Percentiles rank a stretch among this genome's conserved stretches.
Evolutionary conservation across 1,140 invertebrate species (phyloP).

Genomic region (Heterodera carotae): DNA sequence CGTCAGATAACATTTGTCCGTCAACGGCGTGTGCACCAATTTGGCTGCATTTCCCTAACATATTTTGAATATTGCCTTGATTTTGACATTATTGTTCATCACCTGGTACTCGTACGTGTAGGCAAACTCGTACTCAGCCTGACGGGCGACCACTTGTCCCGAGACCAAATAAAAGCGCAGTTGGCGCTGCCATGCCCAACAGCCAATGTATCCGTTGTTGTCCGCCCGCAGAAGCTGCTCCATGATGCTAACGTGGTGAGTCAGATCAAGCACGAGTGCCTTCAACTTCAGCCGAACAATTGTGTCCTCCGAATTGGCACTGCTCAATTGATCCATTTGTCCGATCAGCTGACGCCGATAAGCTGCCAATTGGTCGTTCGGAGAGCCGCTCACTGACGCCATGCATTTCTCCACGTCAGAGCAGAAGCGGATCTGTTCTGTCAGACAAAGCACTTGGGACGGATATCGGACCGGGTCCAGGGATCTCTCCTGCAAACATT

Average conservation of each 20-base stretch:
- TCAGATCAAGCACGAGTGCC: slow-evolving; percentile 86
- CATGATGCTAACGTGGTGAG: slow-evolving; percentile 84
- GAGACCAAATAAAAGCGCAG: slow-evolving; percentile 73
- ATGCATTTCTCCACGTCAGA: slow-evolving; percentile 81
- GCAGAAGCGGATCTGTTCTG: slow-evolving; percentile 78
- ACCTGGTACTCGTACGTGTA: slow-evolving; percentile 95
- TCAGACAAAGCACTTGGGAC: slow-evolving; percentile 74
- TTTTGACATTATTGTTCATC: slow-evolving; percentile 68
- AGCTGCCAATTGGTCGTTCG: slow-evolving; percentile 68
- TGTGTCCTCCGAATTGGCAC: slow-evolving; percentile 67
- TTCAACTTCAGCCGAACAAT: slow-evolving; percentile 66
- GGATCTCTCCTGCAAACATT: slow-evolving; percentile 73
- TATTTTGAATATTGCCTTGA: neutral
- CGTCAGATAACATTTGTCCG: slow-evolving; percentile 95
- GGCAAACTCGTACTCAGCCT: slow-evolving; percentile 86
- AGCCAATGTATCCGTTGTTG: slow-evolving; percentile 68
- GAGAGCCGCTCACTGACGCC: slow-evolving; percentile 67
- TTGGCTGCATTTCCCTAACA: slow-evolving; percentile 72
- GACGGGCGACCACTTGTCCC: slow-evolving; percentile 67
- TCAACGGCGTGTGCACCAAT: slow-evolving; percentile 94
- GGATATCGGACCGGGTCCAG: slow-evolving; percentile 79
- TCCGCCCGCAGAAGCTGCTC: slow-evolving; percentile 75
- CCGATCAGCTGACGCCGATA: slow-evolving; percentile 68
- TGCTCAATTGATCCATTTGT: slow-evolving; percentile 74
- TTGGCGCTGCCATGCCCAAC: slow-evolving; percentile 94